These are phyloP conservation scores for Sternarchorhynchus goeldii DNA, from an alignment of 2,797 vertebrate genomes.

Conservation along the genomic window DNA sequence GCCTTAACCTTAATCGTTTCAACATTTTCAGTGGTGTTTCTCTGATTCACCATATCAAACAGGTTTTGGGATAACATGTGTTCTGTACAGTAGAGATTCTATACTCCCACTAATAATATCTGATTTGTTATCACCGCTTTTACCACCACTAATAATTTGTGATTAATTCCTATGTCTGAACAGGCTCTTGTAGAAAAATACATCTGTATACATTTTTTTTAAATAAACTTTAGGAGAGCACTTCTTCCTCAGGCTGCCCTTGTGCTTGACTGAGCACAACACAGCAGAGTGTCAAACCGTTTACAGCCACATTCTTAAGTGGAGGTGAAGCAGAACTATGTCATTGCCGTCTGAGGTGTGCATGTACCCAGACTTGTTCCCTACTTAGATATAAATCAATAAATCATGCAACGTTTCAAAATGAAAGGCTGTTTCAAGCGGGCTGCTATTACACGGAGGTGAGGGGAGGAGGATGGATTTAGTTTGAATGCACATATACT, in stretches of 20 bases:
- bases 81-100: neutral
- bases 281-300: neutral
- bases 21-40: too few relatives aligned
- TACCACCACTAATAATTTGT: too few relatives aligned
- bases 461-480: conserved; percentile 31
- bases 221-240: neutral
- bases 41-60: neutral
- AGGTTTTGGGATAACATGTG: neutral
- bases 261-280: neutral
- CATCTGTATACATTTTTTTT: neutral
- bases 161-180: neutral
- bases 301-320: conserved; percentile 23
- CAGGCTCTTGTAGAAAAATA: neutral
- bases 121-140: too few relatives aligned
- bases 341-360: conserved; percentile 17
- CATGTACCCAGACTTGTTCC: conserved; percentile 22
- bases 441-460: conserved; percentile 35
- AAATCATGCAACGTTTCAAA: conserved; percentile 40
- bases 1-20: neutral
- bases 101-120: too few relatives aligned
- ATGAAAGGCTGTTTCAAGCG: conserved; percentile 40
- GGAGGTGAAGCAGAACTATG: conserved; percentile 22
- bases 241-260: neutral
- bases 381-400: conserved; percentile 31
- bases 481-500: conserved; percentile 25